Evolutionary conservation across 2,113 vertebrate species (phyloP), one percentile per base, ranked within the genome.

Genomic region (Micronycteris hirsuta): DNA sequence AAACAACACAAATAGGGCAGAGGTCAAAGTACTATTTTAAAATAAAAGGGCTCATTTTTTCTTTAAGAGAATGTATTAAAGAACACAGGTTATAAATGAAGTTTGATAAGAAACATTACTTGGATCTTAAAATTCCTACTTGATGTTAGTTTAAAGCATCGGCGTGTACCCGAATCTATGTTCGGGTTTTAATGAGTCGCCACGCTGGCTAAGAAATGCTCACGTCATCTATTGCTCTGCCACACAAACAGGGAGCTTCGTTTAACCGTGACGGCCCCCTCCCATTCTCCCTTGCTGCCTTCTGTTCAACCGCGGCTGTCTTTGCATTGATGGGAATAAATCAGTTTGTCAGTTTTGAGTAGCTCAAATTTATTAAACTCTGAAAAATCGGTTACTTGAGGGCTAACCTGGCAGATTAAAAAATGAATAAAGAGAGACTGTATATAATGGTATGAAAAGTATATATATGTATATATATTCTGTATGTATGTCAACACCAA

Each of bases 261-360:
- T 71, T 93, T 94, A 49, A 96, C 89, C 41, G 54, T 45, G 43
- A 96, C 83, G 95, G 94, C 58, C 93, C 80, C 70, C 61, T 54
- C 94, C 88, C 78, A 96, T 97, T 96, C 78, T 81, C 86, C 28
- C 85, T 77, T 61, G 63, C 52, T 33, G 86, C 91, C 54, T 93
- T 95, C 92, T 95, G 88, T 84, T 97, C 77, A 92, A 63, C 26
- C 67, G 45, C 20, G 67, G 70, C 31, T 67, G 82, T 54, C 86
- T 97, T 93, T 56, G 24, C 92, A 33, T 3, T 41, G 41, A 56
- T 63, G 80, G 41, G 52, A 86, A 95, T 74, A 94, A 96, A 97
- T 93, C 95, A 70, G 68, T 89, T 70, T 74, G 52, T 90, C 90
- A 80, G 86, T 91, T 95, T 74, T 88, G 89, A 87, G 38, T 36